Evolutionary conservation across 1,140 invertebrate species (phyloP), one percentile per base, ranked within the genome.

Genomic region (Akabosia matsudoensis): DNA sequence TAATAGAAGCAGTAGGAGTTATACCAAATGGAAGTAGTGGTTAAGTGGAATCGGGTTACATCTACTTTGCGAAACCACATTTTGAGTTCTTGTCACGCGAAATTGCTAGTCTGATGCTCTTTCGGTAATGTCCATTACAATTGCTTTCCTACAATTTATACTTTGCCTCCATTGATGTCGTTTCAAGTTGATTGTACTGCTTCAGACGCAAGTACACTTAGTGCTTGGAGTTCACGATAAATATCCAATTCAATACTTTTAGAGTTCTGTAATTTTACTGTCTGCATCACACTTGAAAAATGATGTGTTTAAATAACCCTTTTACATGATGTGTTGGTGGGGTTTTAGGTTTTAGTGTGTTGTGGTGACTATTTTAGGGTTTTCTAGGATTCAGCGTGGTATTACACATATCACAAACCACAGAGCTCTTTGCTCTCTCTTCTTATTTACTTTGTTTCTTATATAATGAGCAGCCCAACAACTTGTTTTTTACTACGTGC

Each of bases 1-100:
- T n/a, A n/a, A n/a, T n/a, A 45, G 37, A 10, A 45, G 37, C 37
- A 45, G 37, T 45, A 45, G 37, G 7, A 45, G 37, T 45, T n/a
- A n/a, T n/a, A n/a, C n/a, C n/a, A n/a, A 56, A 22, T 56, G 54
- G 54, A 56, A 56, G 10, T 4, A 56, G 54, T 22, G 24, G 22
- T 56, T 4, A 22, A 56, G 24, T 56, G 54, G 54, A 56, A 56
- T 56, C 54, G 54, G 54, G 54, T 56, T 56, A 24, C 54, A 56
- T 56, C 54, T 56, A 56, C 54, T 56, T 56, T 56, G 54, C 4
- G 22, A 10, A 56, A 56, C 54, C 54, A 56, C 54, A 24, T 16
- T 24, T 10, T 56, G 54, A 56, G 54, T 56, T 22, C 54, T 56
- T 56, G 54, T 56, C 54, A 56, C 14, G 22, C 37, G 18, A 45